Evolutionary conservation across 1,140 invertebrate species (phyloP).

Genomic region (Pomacea maculata): DNA sequence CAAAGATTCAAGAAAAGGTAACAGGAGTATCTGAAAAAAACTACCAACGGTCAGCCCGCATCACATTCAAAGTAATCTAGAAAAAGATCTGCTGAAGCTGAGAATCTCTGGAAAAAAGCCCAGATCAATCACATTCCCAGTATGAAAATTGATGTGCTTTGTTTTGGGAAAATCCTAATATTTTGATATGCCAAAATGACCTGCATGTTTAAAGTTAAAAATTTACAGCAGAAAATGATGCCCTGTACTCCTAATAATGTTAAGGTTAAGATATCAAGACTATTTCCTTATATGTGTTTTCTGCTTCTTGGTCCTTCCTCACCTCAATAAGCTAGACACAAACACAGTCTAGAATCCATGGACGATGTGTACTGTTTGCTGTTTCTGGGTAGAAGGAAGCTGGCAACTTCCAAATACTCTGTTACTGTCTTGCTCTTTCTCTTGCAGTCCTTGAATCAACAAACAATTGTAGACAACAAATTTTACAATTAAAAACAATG

Average conservation of each 20-base stretch:
- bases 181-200: too few species aligned
- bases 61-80: too few species aligned
- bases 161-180: too few species aligned
- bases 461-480: not conserved
- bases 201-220: too few species aligned
- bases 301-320: not conserved
- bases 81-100: too few species aligned
- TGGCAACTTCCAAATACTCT: not conserved
- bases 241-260: too few species aligned
- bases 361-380: constrained; percentile 1
- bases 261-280: too few species aligned
- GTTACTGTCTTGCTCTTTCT: not conserved
- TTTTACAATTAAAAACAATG: not conserved
- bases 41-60: too few species aligned
- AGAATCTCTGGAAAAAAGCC: constrained; percentile 3
- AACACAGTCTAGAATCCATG: constrained; percentile 7
- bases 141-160: not conserved
- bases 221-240: too few species aligned
- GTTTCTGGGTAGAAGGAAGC: not conserved
- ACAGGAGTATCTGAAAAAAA: too few species aligned
- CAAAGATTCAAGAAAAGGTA: too few species aligned
- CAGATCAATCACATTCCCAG: not conserved
- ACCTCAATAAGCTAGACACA: constrained; percentile 27
- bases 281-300: too few species aligned
- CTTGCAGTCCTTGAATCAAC: not conserved